Percentiles rank a stretch among this genome's conserved stretches.
Evolutionary conservation across 2,888 invertebrate species (phyloP).

Genomic region (Meandrusa payeni): DNA sequence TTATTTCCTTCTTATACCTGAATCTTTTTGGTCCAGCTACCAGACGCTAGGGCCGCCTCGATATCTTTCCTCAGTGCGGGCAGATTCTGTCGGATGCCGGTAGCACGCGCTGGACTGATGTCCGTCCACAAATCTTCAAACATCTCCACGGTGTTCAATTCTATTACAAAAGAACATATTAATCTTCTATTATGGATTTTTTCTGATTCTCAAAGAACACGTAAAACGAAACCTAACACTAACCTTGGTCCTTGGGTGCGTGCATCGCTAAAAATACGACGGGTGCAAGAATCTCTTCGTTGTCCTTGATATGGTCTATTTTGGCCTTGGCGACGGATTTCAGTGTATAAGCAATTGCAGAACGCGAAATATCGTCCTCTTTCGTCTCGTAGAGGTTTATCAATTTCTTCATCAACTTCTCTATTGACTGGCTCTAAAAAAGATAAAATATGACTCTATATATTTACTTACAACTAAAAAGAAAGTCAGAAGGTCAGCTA

Average conservation of each 20-base stretch:
- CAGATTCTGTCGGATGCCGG: constrained; percentile 89
- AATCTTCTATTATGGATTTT: no score
- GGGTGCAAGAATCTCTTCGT: constrained; percentile 88
- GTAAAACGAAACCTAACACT: background rate
- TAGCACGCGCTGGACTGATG: constrained; percentile 92
- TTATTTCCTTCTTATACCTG: no score
- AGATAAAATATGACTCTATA: no score
- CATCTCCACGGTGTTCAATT: constrained; percentile 82
- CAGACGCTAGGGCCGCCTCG: constrained; percentile 87
- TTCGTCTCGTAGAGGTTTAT: constrained; percentile 77
- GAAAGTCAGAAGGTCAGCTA: no score
- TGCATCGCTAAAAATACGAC: constrained; percentile 96
- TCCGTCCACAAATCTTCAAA: constrained; percentile 96
- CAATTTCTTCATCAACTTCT: constrained; percentile 80
- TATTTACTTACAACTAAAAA: no score
- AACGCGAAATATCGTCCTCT: constrained; percentile 86
- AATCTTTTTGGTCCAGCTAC: constrained; percentile 93
- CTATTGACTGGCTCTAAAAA: constrained; percentile 71
- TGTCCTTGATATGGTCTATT: constrained; percentile 89
- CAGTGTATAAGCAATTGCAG: constrained; percentile 87
- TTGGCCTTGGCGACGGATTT: constrained; percentile 91
- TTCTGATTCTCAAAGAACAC: no score
- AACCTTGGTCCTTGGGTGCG: constrained; percentile 84
- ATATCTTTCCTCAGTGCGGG: constrained; percentile 86
- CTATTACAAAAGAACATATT: no score